A percentile compares a stretch with the other conserved stretches of the same genome.
phyloP scores from a whole-genome alignment of 2,888 invertebrate species.

The Willowsia nigromaculata region DNA sequence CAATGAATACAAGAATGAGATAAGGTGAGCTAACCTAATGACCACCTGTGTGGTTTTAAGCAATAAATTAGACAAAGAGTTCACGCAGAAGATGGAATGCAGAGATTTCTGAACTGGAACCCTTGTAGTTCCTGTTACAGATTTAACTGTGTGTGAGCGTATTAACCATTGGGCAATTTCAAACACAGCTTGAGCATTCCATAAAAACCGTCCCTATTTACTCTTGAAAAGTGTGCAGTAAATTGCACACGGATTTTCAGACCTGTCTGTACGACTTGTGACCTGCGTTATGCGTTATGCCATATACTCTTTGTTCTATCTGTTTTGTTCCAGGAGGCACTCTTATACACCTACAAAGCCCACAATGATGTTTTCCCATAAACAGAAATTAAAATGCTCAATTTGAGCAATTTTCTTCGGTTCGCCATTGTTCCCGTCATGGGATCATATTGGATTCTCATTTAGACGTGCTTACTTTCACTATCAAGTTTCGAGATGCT shows the following conservation, averaged over 20 bases:
- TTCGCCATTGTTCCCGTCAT: constrained; percentile 41
- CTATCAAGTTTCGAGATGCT: constrained; percentile 7
- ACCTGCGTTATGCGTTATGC: too few relatives aligned
- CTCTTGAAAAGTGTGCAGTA: too few relatives aligned
- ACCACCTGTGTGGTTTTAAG: constrained; percentile 78
- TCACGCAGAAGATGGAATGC: constrained; percentile 64
- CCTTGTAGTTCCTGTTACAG: background rate
- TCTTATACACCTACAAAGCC: background rate
- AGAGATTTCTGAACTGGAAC: background rate
- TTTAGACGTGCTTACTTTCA: background rate
- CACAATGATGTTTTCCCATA: background rate
- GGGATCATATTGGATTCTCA: constrained; percentile 29
- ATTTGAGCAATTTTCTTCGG: constrained; percentile 50
- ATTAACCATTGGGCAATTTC: too few relatives aligned
- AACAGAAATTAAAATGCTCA: constrained; percentile 9
- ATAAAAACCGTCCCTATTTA: background rate
- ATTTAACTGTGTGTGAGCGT: background rate
- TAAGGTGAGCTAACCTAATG: constrained; percentile 77
- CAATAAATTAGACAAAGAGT: constrained; percentile 78
- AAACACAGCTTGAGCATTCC: background rate
- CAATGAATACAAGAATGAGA: constrained; percentile 38
- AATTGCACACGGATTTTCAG: too few relatives aligned
- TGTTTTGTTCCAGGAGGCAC: background rate
- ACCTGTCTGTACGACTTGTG: too few relatives aligned
- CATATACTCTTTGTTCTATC: constrained; percentile 14